Conservation (phyloP, 37 sponge, comb jelly and placozoan genomes). For the Geodia barretti region DNA sequence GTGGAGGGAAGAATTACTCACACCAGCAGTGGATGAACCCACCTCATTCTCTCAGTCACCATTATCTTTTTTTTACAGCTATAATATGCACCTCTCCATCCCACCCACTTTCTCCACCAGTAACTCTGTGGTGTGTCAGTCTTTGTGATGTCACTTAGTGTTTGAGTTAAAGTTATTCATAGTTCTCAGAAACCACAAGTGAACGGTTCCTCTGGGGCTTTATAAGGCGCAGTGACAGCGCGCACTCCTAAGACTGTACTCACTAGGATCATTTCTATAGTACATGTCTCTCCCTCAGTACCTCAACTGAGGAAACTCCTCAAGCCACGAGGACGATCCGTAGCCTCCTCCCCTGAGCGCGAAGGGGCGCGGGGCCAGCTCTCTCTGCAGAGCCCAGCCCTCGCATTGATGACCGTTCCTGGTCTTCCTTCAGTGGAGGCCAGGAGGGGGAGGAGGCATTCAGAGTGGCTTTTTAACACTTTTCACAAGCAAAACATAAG, state of each 20-base stretch:
- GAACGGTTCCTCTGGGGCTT: neutral
- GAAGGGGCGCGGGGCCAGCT: neutral
- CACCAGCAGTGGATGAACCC: neutral
- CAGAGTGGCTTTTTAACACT: constrained; percentile 66
- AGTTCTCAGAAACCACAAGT: neutral
- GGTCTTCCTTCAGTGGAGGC: constrained; percentile 4
- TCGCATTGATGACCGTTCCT: constrained; percentile 69
- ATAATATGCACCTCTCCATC: too few relatives aligned
- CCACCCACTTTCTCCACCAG: neutral
- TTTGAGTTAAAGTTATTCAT: neutral
- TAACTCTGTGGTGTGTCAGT: neutral
- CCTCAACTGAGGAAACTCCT: constrained; percentile 81
- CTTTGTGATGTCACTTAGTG: neutral
- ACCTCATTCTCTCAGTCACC: too few relatives aligned
- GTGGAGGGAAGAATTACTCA: neutral
- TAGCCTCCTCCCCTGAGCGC: constrained; percentile 75
- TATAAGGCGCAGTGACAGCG: too few relatives aligned
- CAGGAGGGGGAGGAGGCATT: constrained; percentile 71
- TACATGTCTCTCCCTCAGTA: constrained; percentile 94
- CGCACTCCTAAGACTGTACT: constrained; percentile 90
- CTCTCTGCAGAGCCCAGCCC: neutral
- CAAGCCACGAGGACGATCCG: constrained; percentile 90
- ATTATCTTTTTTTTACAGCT: too few relatives aligned
- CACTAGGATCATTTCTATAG: constrained; percentile 99
- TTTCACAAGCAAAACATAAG: neutral